Evolutionary conservation across 2,113 vertebrate species (phyloP).

Genomic region (Neolamprologus hecqui): DNA sequence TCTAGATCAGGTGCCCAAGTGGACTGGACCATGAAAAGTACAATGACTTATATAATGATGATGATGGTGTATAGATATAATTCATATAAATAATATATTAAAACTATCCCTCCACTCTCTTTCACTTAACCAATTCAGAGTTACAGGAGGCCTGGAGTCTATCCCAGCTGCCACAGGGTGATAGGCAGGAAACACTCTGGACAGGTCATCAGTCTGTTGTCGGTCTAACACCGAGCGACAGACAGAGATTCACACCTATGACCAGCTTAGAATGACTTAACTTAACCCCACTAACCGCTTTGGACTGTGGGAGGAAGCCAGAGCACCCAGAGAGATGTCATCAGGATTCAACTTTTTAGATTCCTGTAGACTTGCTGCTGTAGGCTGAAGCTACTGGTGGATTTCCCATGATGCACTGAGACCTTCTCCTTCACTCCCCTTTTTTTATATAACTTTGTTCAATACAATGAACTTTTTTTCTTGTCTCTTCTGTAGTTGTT

Average conservation of each 20-base stretch:
- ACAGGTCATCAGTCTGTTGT: neutral
- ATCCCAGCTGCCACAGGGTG: neutral
- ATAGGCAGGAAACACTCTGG: neutral
- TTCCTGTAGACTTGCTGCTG: neutral
- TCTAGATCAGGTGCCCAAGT: neutral
- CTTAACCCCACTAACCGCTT: neutral
- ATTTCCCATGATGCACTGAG: neutral
- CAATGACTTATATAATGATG: neutral
- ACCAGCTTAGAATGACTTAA: neutral
- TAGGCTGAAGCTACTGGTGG: neutral
- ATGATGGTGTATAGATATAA: neutral
- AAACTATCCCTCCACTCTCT: rapidly evolving
- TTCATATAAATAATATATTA: neutral
- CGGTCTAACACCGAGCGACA: rapidly evolving
- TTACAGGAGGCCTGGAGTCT: neutral
- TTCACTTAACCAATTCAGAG: neutral
- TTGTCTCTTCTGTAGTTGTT: neutral
- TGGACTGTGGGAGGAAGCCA: neutral
- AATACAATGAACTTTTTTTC: neutral
- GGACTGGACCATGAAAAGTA: neutral
- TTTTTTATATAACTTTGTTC: neutral
- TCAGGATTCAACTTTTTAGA: neutral
- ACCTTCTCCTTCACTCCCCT: neutral
- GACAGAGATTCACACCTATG: neutral
- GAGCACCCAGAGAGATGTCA: neutral